phyloP scores from a whole-genome alignment of 2,888 invertebrate species.

The Lacanobia wlatinum region DNA sequence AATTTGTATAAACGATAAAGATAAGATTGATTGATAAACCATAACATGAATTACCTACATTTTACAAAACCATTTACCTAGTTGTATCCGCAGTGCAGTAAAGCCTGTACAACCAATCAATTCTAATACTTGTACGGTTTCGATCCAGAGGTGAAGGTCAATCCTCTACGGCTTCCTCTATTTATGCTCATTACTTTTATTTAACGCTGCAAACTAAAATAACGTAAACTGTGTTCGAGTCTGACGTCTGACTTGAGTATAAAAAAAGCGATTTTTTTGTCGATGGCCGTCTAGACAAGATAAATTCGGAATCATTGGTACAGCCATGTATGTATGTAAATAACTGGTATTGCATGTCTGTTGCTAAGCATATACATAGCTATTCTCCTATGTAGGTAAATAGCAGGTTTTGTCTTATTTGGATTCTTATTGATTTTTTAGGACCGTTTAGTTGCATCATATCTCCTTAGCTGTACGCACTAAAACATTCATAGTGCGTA shows the following conservation, averaged over 20 bases:
- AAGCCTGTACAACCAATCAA: constrained; percentile 37
- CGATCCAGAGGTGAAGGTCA: constrained; percentile 57
- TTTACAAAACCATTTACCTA: constrained; percentile 7
- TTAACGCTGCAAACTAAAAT: constrained; percentile 27
- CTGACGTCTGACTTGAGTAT: constrained; percentile 24
- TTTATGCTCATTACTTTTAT: constrained; percentile 37
- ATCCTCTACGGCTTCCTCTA: constrained; percentile 49
- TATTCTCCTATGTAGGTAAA: not conserved
- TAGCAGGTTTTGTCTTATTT: constrained; percentile 2
- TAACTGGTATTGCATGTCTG: constrained; percentile 2
- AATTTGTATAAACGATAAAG: too few relatives aligned
- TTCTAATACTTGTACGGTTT: constrained; percentile 53
- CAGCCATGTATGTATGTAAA: not conserved
- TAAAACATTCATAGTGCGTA: too few relatives aligned
- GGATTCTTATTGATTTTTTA: not conserved
- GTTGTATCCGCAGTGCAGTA: constrained; percentile 25
- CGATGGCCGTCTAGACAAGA: constrained; percentile 33
- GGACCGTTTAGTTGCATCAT: not conserved
- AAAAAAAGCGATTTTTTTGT: constrained; percentile 25
- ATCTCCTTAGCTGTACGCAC: too few relatives aligned
- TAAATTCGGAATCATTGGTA: constrained; percentile 18
- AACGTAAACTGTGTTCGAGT: constrained; percentile 19
- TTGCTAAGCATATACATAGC: constrained; percentile 13
- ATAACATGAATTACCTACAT: not conserved
- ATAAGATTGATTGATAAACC: too few relatives aligned